phyloP scores from a whole-genome alignment of 2,797 vertebrate genomes.

The Myotis myotis region DNA sequence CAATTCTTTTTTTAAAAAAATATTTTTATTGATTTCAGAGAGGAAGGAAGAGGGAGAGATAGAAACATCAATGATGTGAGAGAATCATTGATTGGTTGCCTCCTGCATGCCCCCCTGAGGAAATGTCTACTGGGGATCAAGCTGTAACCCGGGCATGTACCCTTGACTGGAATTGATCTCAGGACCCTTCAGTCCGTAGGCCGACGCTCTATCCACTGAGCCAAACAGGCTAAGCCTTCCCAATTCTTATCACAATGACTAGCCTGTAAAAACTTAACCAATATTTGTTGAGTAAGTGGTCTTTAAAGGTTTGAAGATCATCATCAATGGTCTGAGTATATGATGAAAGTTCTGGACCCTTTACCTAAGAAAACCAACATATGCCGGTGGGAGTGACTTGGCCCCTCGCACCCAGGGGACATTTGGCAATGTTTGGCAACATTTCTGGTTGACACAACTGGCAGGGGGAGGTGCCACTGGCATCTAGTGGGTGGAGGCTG shows the following conservation, averaged over 20 bases:
- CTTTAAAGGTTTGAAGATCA: background rate
- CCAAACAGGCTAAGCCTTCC: too few species aligned
- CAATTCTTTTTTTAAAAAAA: too few species aligned
- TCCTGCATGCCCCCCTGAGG: too few species aligned
- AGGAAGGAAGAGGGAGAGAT: too few species aligned
- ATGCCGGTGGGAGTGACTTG: background rate
- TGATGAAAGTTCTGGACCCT: background rate
- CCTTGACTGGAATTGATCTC: too few species aligned
- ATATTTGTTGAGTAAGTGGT: background rate
- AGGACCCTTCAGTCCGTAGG: too few species aligned
- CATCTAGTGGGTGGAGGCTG: background rate
- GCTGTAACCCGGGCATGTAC: too few species aligned
- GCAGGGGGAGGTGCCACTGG: background rate
- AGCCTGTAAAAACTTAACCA: background rate
- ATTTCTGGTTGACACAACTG: constrained; percentile 63
- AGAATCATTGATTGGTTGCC: too few species aligned
- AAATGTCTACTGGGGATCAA: too few species aligned
- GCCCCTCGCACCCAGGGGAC: background rate
- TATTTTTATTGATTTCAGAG: too few species aligned
- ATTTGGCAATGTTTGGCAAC: constrained; percentile 65
- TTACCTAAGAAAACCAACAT: constrained; percentile 24
- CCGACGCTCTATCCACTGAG: too few species aligned
- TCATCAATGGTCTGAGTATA: background rate
- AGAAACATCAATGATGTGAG: too few species aligned
- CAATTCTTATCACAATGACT: background rate